Conservation (phyloP, 2,797 vertebrate genomes). For the Stomatorhinus walkeri region DNA sequence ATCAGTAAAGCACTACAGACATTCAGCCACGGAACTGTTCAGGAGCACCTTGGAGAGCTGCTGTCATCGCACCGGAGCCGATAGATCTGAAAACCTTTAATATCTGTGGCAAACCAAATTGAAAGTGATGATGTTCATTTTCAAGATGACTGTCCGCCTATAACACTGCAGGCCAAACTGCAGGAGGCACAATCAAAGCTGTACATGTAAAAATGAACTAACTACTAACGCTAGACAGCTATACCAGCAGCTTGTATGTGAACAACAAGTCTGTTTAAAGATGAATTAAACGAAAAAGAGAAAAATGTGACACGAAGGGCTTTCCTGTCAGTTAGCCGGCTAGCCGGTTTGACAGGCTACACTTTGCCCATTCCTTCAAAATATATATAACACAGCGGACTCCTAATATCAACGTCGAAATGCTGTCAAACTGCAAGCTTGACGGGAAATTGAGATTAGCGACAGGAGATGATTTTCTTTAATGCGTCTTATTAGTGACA, state of each 20-base stretch:
- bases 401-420: background rate
- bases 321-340: background rate
- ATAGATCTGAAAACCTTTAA: background rate
- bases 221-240: background rate
- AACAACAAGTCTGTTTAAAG: background rate
- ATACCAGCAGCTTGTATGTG: background rate
- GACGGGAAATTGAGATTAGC: slow-evolving; percentile 12
- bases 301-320: background rate
- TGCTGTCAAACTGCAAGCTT: background rate
- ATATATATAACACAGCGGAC: background rate
- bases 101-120: background rate
- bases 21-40: background rate
- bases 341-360: slow-evolving; percentile 13
- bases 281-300: background rate
- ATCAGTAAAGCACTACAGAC: background rate
- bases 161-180: background rate
- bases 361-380: background rate
- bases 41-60: background rate
- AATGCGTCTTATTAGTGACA: background rate
- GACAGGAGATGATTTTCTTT: background rate
- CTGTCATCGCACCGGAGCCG: background rate
- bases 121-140: background rate
- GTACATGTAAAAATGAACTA: background rate
- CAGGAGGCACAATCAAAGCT: background rate
- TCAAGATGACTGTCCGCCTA: background rate